A percentile compares a stretch with the other conserved stretches of the same genome.
These are phyloP conservation scores for Heptranchias perlo DNA, from an alignment of 2,113 vertebrate species.

Conservation along the genomic window DNA sequence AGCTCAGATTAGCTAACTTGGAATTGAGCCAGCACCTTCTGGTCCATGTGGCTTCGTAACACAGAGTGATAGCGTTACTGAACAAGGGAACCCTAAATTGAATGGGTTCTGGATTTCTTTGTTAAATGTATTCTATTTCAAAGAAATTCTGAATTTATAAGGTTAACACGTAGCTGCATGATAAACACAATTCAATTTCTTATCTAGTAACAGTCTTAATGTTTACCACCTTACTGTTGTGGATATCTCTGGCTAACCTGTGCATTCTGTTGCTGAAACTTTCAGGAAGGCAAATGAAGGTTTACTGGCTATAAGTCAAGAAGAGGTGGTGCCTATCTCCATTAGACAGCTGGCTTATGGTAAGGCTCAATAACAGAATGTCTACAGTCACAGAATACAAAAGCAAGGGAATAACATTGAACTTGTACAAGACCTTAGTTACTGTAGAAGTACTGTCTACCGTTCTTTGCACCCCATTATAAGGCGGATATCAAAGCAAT, in stretches of 20 bases:
- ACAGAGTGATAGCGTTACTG: background rate
- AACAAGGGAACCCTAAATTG: background rate
- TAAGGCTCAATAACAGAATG: constrained; percentile 46
- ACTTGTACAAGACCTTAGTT: too few relatives aligned
- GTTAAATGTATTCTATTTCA: background rate
- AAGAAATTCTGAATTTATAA: background rate
- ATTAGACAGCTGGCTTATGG: constrained; percentile 70
- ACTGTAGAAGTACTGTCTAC: too few relatives aligned
- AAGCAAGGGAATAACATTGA: too few relatives aligned
- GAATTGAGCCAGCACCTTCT: background rate
- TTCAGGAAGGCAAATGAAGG: constrained; percentile 75
- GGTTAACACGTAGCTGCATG: background rate
- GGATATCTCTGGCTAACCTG: background rate
- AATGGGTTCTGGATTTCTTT: background rate
- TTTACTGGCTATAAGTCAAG: constrained; percentile 67
- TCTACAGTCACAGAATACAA: too few relatives aligned
- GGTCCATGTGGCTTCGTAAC: background rate
- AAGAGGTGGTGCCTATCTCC: constrained; percentile 68
- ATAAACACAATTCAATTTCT: background rate
- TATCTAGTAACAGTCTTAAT: background rate
- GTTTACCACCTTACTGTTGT: background rate
- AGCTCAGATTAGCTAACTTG: background rate
- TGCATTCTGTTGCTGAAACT: background rate
- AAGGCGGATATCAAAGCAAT: too few relatives aligned
- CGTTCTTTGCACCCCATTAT: too few relatives aligned